Evolutionary conservation across 2,113 vertebrate genomes (phyloP), one percentile per base, ranked within the genome.

Genomic region (Phyllostomus discolor): DNA sequence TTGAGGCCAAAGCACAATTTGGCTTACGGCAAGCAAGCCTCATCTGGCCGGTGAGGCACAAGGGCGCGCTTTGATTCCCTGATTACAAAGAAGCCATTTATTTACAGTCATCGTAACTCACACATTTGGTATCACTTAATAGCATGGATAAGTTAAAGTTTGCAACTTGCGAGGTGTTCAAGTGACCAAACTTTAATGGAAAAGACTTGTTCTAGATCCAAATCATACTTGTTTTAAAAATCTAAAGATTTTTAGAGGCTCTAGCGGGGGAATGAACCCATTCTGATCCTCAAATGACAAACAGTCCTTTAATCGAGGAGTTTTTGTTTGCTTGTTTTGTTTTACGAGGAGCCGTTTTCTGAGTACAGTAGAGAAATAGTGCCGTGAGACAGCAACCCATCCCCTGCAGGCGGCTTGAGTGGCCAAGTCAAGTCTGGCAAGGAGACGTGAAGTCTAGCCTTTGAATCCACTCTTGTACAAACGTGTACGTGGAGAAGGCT

Each of bases 1-100:
- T 97, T 97, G 93, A 97, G 83, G 92, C 97, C 92, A 98, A 95
- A 96, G 86, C 95, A 72, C 94, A 97, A 97, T 96, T 88, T 96
- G 93, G 46, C 91, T 96, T 97, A 80, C 66, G 97, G 95, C 83
- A 97, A 97, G 92, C 82, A 97, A 97, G 92, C 84, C 73, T 93
- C 73, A 97, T 94, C 97, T 98, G 95, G 78, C 62, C 97, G 76
- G 90, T 95, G 96, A 97, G 95, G 97, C 94, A 92, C 38, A 38
- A 86, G 91, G 95, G 98, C 92, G 78, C 97, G 95, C 96, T 95
- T 94, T 89, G 83, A 94, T 97, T 93, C 95, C 96, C 94, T 91
- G 90, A 95, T 96, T 98, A 96, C 48, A 96, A 95, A 94, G 96
- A 95, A 91, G 66, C 57, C 80, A 78, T 84, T 96, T 78, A 62